Evolutionary conservation across 2,888 invertebrate genomes (phyloP), one percentile per base, ranked within the genome.

Genomic region (Nymphalis urticae): DNA sequence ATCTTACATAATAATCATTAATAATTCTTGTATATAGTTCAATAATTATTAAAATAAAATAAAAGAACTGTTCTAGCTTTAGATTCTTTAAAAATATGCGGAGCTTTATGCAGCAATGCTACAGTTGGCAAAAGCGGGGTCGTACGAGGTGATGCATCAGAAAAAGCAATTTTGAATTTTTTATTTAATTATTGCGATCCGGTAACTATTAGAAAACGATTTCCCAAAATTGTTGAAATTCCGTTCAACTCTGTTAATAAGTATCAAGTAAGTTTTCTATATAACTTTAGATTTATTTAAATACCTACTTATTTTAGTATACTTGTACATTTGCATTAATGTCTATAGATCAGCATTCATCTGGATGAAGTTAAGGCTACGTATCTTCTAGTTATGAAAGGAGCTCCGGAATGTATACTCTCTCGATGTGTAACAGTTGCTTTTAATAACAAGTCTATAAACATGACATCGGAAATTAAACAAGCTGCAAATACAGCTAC

Each of bases 161-260:
- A 98, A 90, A 96, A 97, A 61, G 98, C 98, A 70, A 94, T 98
- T 70, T 93, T 98, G 95, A 96, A 94, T 86, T 97, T 85, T 95
- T 95, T 81, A 86, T 95, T 77, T 47, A 76, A 83, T 71, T 79
- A 79, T 48, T 96, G 97, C 54, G 96, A 97, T 84, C 95, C 97
- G 0, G 93, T 95, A 94, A 90, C 94, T 7, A 95, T 97, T 68
- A 94, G 97, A 75, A 94, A 94, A 74, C 95, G 94, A 74, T 97
- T 96, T 89, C 96, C 96, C 83, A 98, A 98, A 89, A 95, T 96
- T 1, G 96, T 96, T 78, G 98, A 98, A 93, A 94, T 98, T 84
- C 98, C 98, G 53, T 98, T 98, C 93, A 98, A 98, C 87, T 98
- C 98, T 0, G 96, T 96, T 68, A 98, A 98, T 92, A 98, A 98